phyloP scores from a whole-genome alignment of 2,113 vertebrate species.

The Gnathonemus echidnorhynchus region DNA sequence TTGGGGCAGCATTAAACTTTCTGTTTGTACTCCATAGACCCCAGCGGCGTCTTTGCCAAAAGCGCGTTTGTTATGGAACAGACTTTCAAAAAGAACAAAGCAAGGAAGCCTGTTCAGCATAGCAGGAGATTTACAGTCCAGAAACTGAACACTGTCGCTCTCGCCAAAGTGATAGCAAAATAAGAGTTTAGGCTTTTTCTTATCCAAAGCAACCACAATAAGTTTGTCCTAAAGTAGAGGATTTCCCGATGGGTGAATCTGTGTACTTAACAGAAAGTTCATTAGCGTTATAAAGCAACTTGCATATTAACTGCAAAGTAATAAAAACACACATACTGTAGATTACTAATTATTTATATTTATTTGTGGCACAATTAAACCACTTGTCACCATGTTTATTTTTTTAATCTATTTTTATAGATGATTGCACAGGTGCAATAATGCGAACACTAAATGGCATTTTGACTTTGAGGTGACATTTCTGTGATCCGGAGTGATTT shows the following conservation, averaged over 20 bases:
- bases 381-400: neutral
- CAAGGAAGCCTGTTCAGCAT: conserved; percentile 6
- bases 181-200: neutral
- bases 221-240: neutral
- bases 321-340: neutral
- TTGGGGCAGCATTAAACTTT: neutral
- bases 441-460: neutral
- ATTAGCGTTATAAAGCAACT: neutral
- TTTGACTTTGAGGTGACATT: neutral
- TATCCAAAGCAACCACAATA: neutral
- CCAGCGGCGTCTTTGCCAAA: neutral
- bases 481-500: neutral
- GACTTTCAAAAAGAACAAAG: neutral
- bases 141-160: neutral
- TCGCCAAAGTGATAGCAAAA: neutral
- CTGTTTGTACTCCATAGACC: conserved; percentile 3
- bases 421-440: neutral
- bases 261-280: neutral
- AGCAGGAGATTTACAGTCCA: neutral
- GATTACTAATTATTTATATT: neutral
- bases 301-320: neutral
- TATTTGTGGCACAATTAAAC: neutral
- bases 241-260: neutral
- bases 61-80: conserved; percentile 2
- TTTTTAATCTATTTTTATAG: neutral